Evolutionary conservation across 1,140 invertebrate species (phyloP), one percentile per base, ranked within the genome.

Genomic region (Drosophila pseudoobscura): DNA sequence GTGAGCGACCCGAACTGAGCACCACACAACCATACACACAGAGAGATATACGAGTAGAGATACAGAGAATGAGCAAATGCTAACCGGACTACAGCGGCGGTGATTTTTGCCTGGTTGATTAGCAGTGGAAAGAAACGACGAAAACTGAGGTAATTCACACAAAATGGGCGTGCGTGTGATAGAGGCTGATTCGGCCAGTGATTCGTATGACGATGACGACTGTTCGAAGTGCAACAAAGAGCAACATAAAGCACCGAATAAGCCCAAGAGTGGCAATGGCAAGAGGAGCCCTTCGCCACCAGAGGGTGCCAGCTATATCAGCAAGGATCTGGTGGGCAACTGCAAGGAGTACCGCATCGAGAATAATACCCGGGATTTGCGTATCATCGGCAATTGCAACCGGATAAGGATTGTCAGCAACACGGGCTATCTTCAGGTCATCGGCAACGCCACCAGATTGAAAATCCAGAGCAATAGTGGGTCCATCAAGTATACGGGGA

Each of bases 311-410:
- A 47, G 56, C 6, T 80, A 55, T 15, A 62, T 63, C 17, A 89
- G 75, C 59, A 71, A 71, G 58, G 90, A 91, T 62, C 61, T 91
- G 13, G 75, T 91, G 46, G 90, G 90, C 26, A 91, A 91, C 24
- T 83, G 75, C 66, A 91, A 91, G 54, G 90, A 91, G 51, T 90
- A 87, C 24, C 90, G 80, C 49, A 90, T 91, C 15, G 90, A 91
- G 54, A 74, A 77, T 43, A 91, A 91, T 53, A 22, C 65, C 6
- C 54, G 70, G 3, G 76, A 91, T 50, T 43, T 91, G 20, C 76
- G 90, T 24, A 89, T 91, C 17, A 89, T 91, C 17, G 90, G 90
- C 5, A 91, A 91, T 41, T 68, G 84, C 20, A 91, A 91, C 72
- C 78, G 84, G 2, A 71, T 91, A 60, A 74, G 90, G 11, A 89